A percentile compares a stretch with the other conserved stretches of the same genome.
Conservation (phyloP, 2,888 invertebrate species). For the Acanthosoma haemorrhoidale region DNA sequence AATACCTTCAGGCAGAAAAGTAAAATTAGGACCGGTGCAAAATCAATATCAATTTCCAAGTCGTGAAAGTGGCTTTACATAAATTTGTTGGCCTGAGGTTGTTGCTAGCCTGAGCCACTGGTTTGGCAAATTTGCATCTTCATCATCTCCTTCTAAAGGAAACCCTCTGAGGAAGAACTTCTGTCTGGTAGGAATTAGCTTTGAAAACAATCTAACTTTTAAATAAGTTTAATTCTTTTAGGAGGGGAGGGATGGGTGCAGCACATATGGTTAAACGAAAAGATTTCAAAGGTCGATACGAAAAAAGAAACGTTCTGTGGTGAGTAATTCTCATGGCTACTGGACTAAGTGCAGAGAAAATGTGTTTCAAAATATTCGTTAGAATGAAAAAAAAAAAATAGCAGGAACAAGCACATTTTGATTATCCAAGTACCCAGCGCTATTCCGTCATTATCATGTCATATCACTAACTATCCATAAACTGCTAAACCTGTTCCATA, state of each 20-base stretch:
- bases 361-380: no score
- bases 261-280: background rate
- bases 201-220: background rate
- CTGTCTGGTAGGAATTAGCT: background rate
- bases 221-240: background rate
- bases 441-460: no score
- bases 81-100: slow-evolving; percentile 8
- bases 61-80: slow-evolving; percentile 24
- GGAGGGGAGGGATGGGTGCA: background rate
- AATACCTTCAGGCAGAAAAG: background rate
- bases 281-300: no score
- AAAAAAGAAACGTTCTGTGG: no score
- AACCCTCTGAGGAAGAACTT: background rate
- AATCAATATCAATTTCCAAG: slow-evolving; percentile 18
- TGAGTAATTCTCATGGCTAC: no score
- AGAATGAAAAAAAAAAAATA: no score
- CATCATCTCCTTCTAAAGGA: no score
- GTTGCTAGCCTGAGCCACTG: background rate
- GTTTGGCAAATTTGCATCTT: slow-evolving; percentile 21
- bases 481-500: no score
- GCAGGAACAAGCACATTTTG: no score
- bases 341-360: no score
- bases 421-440: no score
- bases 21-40: background rate
- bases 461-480: no score